These are phyloP conservation scores for mouse (Mus musculus) DNA, from an alignment of 2,113 vertebrate genomes.

Conservation along the genomic window DNA sequence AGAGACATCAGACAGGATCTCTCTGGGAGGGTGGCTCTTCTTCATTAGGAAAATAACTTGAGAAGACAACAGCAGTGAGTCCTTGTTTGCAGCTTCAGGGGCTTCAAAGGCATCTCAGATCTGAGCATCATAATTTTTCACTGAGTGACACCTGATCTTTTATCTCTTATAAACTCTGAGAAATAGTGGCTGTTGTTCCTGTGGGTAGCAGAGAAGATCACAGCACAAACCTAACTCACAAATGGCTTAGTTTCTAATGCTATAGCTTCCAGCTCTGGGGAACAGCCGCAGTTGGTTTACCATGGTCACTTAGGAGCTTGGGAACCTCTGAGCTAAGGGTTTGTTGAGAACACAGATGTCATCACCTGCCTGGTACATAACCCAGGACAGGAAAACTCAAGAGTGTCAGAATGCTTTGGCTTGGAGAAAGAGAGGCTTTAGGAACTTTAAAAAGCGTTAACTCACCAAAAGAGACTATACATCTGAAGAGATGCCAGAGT, in stretches of 20 bases:
- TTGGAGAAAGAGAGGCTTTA: background rate
- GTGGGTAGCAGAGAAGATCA: background rate
- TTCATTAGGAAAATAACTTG: background rate
- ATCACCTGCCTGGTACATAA: background rate
- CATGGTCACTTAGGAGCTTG: background rate
- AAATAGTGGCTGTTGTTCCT: background rate
- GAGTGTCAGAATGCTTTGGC: background rate
- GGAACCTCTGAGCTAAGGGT: background rate
- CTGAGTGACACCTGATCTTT: background rate
- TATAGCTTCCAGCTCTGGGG: background rate
- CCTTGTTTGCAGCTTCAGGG: background rate
- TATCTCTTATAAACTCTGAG: background rate
- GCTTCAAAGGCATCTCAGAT: background rate
- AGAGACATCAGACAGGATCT: background rate
- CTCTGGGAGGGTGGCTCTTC: background rate
- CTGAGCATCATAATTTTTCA: background rate
- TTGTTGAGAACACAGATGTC: background rate
- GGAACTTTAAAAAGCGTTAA: background rate
- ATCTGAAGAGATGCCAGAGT: background rate
- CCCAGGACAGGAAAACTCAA: background rate
- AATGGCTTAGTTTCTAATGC: background rate
- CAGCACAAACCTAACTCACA: background rate
- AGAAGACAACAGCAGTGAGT: background rate
- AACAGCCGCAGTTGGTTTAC: background rate
- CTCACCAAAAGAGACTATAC: background rate